Evolutionary conservation across 2,888 invertebrate species (phyloP).

Genomic region (Dynastes maya): DNA sequence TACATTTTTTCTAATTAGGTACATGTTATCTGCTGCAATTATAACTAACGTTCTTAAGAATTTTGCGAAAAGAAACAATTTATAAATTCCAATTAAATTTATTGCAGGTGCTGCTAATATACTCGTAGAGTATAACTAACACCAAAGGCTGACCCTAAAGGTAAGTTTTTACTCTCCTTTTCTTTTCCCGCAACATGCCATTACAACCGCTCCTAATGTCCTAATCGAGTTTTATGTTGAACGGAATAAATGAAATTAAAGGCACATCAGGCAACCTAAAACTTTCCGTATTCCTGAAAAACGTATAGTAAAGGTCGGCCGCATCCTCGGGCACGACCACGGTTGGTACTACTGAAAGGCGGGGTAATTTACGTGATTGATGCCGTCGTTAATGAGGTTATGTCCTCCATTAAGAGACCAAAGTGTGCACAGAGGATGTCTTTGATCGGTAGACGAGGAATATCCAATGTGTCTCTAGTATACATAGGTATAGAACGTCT

Average conservation of each 20-base stretch:
- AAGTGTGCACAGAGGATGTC: slow-evolving; percentile 38
- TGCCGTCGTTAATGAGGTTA: slow-evolving; percentile 56
- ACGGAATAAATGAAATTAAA: slow-evolving; percentile 45
- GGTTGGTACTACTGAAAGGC: slow-evolving; percentile 52
- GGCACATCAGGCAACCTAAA: slow-evolving; percentile 35
- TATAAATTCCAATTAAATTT: background rate
- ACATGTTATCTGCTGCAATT: background rate
- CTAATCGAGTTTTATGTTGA: slow-evolving; percentile 41
- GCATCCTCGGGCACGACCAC: slow-evolving; percentile 21
- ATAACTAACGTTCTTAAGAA: background rate
- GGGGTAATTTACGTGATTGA: slow-evolving; percentile 56
- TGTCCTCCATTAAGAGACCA: slow-evolving; percentile 52
- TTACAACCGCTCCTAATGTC: slow-evolving; percentile 24
- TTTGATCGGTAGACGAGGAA: slow-evolving; percentile 54
- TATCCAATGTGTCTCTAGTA: background rate
- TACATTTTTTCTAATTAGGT: background rate
- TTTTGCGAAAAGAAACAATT: background rate
- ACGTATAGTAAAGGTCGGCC: background rate
- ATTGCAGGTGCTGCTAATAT: background rate
- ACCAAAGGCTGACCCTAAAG: slow-evolving; percentile 16
- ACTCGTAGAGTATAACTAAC: background rate
- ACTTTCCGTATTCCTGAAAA: slow-evolving; percentile 29
- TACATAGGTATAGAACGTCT: background rate
- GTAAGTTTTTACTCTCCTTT: slow-evolving; percentile 27
- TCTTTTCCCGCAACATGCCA: background rate